These are phyloP conservation scores for Drosophila subobscura DNA, from an alignment of 1,140 invertebrate species.

Conservation along the genomic window DNA sequence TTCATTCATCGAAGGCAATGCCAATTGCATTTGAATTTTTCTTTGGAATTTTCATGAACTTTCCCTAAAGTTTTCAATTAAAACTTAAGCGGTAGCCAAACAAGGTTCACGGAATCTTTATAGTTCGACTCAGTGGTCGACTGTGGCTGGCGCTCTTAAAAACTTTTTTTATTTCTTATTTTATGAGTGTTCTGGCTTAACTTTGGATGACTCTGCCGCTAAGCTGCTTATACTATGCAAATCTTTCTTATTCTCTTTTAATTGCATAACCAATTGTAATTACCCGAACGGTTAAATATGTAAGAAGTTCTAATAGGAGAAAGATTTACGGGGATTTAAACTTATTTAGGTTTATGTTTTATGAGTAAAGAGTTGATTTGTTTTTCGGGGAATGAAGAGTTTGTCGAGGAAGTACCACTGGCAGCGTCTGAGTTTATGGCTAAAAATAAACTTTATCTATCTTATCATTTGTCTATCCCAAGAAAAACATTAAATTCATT, in stretches of 20 bases:
- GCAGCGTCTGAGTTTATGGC: too few species aligned
- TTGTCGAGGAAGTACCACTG: too few species aligned
- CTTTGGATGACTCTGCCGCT: constrained; percentile 8
- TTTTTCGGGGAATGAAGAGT: too few species aligned
- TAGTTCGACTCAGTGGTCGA: constrained; percentile 18
- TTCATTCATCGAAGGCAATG: not conserved
- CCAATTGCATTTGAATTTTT: not conserved
- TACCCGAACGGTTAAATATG: constrained; percentile 23
- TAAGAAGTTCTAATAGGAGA: not conserved
- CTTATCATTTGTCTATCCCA: too few species aligned
- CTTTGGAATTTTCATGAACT: not conserved
- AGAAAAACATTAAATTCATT: too few species aligned
- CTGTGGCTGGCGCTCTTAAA: constrained; percentile 19
- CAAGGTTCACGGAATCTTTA: constrained; percentile 5
- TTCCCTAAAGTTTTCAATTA: constrained; percentile 29
- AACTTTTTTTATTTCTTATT: constrained; percentile 33
- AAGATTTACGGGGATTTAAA: not conserved
- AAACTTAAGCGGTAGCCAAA: constrained; percentile 16
- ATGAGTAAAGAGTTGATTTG: not conserved
- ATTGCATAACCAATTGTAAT: constrained; percentile 25
- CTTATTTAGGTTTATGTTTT: not conserved
- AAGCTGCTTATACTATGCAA: constrained; percentile 33
- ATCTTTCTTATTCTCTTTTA: constrained; percentile 24
- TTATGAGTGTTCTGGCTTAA: constrained; percentile 22
- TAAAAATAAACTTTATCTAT: too few species aligned